phyloP scores from a whole-genome alignment of 2,888 invertebrate genomes.

The Heterodera filipjevi region DNA sequence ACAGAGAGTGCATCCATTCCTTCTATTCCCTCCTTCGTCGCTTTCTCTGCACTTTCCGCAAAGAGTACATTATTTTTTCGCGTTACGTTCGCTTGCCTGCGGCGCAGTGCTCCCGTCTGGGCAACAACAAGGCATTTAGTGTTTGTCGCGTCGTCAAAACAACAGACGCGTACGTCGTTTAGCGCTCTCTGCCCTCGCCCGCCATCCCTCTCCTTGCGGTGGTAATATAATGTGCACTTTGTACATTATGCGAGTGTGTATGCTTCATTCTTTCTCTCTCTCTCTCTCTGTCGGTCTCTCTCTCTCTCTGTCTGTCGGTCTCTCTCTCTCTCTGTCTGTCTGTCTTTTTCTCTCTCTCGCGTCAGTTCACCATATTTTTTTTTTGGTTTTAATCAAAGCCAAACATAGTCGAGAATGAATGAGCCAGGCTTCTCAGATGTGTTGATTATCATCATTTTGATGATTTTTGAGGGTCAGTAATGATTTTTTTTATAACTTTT shows the following conservation, averaged over 20 bases:
- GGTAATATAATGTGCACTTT: background rate
- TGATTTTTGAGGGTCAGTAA: no score
- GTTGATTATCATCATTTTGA: no score
- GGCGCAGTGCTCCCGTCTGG: background rate
- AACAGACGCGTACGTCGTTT: background rate
- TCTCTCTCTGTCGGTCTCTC: no score
- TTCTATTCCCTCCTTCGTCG: background rate
- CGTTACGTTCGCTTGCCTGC: background rate
- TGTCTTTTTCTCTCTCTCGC: no score
- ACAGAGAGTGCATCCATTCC: background rate
- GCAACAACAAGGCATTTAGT: background rate
- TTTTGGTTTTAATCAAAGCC: no score
- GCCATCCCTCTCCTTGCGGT: no score
- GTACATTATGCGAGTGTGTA: background rate
- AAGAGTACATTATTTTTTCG: background rate
- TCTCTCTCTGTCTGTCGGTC: no score
- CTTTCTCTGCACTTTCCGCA: background rate
- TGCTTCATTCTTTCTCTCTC: background rate
- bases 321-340: no score
- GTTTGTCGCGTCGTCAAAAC: background rate
- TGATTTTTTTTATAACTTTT: no score
- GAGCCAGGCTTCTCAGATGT: no score
- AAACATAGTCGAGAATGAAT: no score
- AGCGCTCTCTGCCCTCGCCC: background rate
- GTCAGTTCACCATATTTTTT: no score